phyloP scores from a whole-genome alignment of 2,797 vertebrate species.

The Rhinoraja longicauda region DNA sequence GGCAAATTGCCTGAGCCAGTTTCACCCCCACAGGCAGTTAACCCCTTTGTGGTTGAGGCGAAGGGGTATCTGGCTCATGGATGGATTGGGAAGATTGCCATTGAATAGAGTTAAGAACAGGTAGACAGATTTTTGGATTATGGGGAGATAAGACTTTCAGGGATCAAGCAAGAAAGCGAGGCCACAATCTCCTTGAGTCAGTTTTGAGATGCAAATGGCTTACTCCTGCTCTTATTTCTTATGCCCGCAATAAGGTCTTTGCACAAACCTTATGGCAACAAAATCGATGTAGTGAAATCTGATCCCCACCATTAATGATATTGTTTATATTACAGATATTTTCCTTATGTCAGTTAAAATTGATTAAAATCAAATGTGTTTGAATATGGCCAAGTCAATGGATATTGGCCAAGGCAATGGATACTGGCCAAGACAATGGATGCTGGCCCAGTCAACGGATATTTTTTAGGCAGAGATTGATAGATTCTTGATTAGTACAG shows the following conservation, averaged over 20 bases:
- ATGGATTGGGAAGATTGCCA: too few species aligned
- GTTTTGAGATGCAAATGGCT: too few species aligned
- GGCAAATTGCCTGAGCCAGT: not conserved
- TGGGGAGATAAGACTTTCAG: not conserved
- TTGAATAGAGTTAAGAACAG: not conserved
- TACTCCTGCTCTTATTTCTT: too few species aligned
- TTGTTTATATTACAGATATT: not conserved
- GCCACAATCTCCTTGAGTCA: too few species aligned
- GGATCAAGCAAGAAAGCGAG: too few species aligned
- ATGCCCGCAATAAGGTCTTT: not conserved
- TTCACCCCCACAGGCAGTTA: not conserved
- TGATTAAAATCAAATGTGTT: not conserved
- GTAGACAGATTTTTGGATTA: accelerated
- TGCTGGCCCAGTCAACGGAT: too few species aligned
- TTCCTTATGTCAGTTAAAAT: not conserved
- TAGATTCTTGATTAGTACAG: too few species aligned
- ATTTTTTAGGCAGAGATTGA: too few species aligned
- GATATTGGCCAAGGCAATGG: too few species aligned
- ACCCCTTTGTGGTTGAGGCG: not conserved
- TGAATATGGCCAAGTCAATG: not conserved
- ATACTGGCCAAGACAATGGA: too few species aligned
- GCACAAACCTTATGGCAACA: not conserved
- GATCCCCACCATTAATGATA: not conserved
- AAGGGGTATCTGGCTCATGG: not conserved
- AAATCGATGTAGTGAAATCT: not conserved